Percentiles rank a stretch among this genome's conserved stretches.
phyloP scores from a whole-genome alignment of 1,140 invertebrate species.

The Saccostrea cuccullata region DNA sequence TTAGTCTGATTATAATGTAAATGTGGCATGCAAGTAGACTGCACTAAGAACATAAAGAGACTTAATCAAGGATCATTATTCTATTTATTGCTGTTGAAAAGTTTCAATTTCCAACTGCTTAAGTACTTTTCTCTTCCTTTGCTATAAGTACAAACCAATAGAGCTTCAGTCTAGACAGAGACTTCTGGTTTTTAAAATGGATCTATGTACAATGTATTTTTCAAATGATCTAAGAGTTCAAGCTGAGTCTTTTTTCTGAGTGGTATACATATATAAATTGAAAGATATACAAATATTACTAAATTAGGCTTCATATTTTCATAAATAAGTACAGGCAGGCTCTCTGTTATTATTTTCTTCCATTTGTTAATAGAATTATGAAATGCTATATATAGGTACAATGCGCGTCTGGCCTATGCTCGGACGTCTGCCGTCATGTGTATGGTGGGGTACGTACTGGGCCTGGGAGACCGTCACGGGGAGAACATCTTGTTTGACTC shows the following conservation, averaged over 20 bases:
- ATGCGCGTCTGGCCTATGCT: slow-evolving; percentile 90
- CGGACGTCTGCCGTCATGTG: slow-evolving; percentile 97
- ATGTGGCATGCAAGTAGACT: too few relatives aligned
- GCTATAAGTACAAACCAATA: too few relatives aligned
- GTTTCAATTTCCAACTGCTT: too few relatives aligned
- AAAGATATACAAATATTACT: neutral
- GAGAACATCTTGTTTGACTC: slow-evolving; percentile 98
- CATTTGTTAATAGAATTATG: neutral
- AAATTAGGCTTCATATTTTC: neutral
- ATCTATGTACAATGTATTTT: neutral
- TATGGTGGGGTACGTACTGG: slow-evolving; percentile 98
- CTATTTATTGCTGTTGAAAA: too few relatives aligned
- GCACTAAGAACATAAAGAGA: too few relatives aligned
- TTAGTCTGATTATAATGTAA: too few relatives aligned
- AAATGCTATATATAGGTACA: slow-evolving; percentile 74
- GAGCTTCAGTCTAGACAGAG: too few relatives aligned
- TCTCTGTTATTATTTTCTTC: neutral
- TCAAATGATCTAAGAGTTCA: neutral
- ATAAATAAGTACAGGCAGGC: neutral
- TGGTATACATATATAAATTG: neutral
- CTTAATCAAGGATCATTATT: too few relatives aligned
- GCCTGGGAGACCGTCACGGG: slow-evolving; percentile 97
- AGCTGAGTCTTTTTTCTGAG: neutral
- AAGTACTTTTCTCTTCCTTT: too few relatives aligned
- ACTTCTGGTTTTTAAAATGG: too few relatives aligned